Evolutionary conservation across 2,797 vertebrate genomes (phyloP).

Genomic region (Psittacula echo): DNA sequence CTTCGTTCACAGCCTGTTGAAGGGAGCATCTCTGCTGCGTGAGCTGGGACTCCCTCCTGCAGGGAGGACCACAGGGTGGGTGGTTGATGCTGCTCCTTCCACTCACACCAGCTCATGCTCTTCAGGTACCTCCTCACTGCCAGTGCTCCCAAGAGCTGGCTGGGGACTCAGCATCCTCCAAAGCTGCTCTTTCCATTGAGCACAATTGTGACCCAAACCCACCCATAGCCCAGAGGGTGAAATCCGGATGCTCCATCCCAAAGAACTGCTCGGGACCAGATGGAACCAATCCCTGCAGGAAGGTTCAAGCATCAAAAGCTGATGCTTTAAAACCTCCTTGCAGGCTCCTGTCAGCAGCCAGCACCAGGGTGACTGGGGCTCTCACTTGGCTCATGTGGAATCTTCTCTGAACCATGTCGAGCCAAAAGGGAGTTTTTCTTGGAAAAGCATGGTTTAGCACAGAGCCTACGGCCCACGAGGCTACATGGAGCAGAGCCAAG

Average conservation of each 20-base stretch:
- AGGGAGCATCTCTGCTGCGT: neutral
- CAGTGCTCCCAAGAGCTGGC: neutral
- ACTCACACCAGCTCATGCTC: rapidly evolving
- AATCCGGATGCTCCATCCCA: neutral
- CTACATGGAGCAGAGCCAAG: neutral
- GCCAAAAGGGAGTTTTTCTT: neutral
- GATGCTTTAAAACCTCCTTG: neutral
- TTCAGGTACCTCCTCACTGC: neutral
- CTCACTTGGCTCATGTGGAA: neutral
- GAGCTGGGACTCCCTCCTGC: neutral
- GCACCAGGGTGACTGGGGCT: rapidly evolving
- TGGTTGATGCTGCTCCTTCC: neutral
- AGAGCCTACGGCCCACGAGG: neutral
- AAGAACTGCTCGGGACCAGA: neutral
- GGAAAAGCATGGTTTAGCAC: neutral
- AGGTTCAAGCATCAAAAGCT: neutral
- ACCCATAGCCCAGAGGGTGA: neutral
- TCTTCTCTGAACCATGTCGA: neutral
- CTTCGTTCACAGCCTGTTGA: neutral
- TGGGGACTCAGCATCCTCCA: neutral
- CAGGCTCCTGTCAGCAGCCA: neutral
- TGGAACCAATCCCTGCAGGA: neutral
- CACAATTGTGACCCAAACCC: neutral
- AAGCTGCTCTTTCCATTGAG: neutral
- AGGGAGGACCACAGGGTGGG: neutral